Conservation (phyloP, 2,113 vertebrate species). For the Benitochromis conjunctus region DNA sequence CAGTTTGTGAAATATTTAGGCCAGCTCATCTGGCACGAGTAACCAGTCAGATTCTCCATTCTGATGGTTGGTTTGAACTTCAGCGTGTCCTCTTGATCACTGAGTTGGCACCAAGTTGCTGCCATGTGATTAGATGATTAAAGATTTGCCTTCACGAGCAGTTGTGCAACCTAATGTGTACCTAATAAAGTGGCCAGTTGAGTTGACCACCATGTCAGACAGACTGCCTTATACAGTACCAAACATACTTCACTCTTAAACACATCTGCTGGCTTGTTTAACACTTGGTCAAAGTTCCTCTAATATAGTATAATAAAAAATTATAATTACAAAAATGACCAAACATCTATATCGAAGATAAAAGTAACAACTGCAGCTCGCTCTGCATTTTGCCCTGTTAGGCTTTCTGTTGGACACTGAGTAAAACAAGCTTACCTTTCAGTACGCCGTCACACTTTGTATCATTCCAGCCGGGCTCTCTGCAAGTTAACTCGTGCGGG, state of each 20-base stretch:
- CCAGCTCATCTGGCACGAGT: neutral
- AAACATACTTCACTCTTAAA: neutral
- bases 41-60: neutral
- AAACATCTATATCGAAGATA: neutral
- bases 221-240: rapidly evolving
- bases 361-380: neutral
- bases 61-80: neutral
- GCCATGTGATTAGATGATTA: neutral
- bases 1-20: neutral
- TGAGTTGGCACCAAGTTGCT: neutral
- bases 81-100: neutral
- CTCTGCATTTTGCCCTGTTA: neutral
- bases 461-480: neutral
- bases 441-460: neutral
- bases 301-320: neutral
- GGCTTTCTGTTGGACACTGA: neutral
- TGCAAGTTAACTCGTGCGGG: neutral
- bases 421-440: slow-evolving; percentile 41
- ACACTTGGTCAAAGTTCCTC: neutral
- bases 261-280: neutral
- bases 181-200: neutral
- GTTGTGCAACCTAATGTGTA: neutral
- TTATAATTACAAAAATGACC: neutral
- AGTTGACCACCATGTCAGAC: neutral
- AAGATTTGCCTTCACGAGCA: neutral